Evolutionary conservation across 2,113 vertebrate genomes (phyloP), one percentile per base, ranked within the genome.

Genomic region (Onychostoma macrolepis): DNA sequence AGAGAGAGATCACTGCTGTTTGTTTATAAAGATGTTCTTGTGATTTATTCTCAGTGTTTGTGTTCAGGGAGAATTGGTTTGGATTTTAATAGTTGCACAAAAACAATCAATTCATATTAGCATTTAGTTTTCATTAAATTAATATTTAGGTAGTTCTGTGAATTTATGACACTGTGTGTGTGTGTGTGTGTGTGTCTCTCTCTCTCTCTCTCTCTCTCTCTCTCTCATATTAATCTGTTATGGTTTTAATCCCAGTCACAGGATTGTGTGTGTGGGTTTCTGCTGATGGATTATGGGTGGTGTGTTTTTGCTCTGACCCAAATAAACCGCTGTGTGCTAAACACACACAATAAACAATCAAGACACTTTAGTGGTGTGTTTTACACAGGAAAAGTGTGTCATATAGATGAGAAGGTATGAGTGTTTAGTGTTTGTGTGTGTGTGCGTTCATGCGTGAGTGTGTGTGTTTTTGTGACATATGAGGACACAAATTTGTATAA

Each of bases 161-260:
- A 43, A 43, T 43, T 1, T 43, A 9, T 43, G 41, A 8, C 7
- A 8, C 1, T 43, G 41, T 43, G 41, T 43, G 7, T 43, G 7
- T 43, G 41, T 43, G 7, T 43, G 41, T 43, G 36, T 36, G 36
- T 36, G 36, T 5, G 36, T 33, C 33, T 33, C 33, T 33, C 33
- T 45, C 45, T 48, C 3, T 65, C 19, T 19, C 50, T 19, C 50
- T 56, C 38, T 36, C 26, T 48, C 17, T 58, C 26, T 24, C 56
- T 48, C 11, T 78, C 41, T 69, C 28, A 8, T 43, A 72, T 63
- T 89, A 74, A 90, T 88, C 85, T 77, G 19, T 12, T 26, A 19
- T 61, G 82, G 85, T 36, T 83, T 79, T 87, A 88, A 90, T 87
- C 83, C 50, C 63, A 85, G 53, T 78, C 45, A 69, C 72, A 33